Conservation (phyloP, 2,113 vertebrate genomes). For the Dolichallabes microphthalmus region DNA sequence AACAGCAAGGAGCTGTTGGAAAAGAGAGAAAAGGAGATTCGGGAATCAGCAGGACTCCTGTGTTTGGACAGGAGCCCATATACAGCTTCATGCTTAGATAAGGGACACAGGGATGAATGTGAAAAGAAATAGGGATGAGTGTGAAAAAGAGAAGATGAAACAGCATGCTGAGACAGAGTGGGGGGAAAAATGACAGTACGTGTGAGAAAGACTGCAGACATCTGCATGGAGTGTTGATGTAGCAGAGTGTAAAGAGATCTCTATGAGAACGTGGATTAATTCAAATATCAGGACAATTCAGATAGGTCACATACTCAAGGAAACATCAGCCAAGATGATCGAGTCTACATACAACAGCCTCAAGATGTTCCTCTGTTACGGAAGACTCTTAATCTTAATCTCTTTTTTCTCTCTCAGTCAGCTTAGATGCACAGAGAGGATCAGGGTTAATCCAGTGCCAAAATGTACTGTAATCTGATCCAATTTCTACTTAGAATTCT, state of each 20-base stretch:
- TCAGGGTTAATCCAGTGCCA: conserved; percentile 55
- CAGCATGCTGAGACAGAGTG: conserved; percentile 1
- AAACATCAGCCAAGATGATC: not conserved
- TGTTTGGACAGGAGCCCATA: conserved; percentile 26
- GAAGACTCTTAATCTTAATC: not conserved
- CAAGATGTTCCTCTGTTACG: not conserved
- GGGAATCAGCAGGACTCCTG: conserved; percentile 35
- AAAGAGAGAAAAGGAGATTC: conserved; percentile 32
- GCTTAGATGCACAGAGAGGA: conserved; percentile 34
- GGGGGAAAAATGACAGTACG: not conserved
- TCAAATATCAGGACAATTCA: conserved; percentile 16
- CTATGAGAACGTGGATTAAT: conserved; percentile 8
- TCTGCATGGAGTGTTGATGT: conserved; percentile 15
- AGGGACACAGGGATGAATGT: not conserved
- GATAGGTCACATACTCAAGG: not conserved
- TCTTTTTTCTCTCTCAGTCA: conserved; percentile 7
- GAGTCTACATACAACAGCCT: not conserved
- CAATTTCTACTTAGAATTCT: conserved; percentile 54
- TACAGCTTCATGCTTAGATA: not conserved
- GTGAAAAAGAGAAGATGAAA: conserved; percentile 10
- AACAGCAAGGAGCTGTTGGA: conserved; percentile 27
- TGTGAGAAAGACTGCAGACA: not conserved
- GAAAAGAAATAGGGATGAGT: not conserved
- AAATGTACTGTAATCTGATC: conserved; percentile 61
- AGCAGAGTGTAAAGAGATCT: not conserved